Conservation (phyloP, 92 coral and sea anemone genomes). For the Zoanthus solanderi region DNA sequence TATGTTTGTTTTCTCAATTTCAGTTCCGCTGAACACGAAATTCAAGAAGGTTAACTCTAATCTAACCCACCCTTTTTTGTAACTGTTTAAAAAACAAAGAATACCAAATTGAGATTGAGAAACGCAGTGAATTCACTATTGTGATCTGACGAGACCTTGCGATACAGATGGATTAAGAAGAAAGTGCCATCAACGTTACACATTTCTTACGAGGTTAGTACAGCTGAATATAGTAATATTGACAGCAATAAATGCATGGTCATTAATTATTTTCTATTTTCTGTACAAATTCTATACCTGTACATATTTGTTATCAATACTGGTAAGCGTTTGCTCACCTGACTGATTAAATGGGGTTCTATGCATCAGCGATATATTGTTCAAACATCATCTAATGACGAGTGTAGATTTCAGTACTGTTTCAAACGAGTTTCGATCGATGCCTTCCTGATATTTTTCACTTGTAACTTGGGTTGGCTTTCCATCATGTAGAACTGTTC, state of each 20-base stretch:
- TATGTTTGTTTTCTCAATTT: too few species aligned
- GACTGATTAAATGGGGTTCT: not conserved
- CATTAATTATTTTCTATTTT: not conserved
- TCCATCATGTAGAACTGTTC: not conserved
- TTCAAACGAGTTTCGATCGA: not conserved
- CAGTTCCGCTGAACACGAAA: too few species aligned
- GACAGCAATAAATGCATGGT: not conserved
- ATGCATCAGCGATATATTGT: not conserved
- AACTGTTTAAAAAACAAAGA: too few species aligned
- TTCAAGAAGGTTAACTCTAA: too few species aligned
- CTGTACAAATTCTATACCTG: slow-evolving; percentile 27
- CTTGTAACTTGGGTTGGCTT: not conserved
- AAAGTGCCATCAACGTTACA: too few species aligned
- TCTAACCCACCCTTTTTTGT: too few species aligned
- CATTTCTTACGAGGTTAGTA: too few species aligned
- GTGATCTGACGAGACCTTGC: too few species aligned
- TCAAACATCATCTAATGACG: not conserved
- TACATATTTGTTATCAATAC: slow-evolving; percentile 15
- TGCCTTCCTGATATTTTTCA: not conserved
- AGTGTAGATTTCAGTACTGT: not conserved
- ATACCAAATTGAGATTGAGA: too few species aligned
- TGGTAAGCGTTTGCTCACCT: not conserved
- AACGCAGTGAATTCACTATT: too few species aligned
- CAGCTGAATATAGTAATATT: not conserved
- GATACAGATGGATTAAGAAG: too few species aligned